Conservation (phyloP, 2,797 vertebrate species). For the Margarornis squamiger region DNA sequence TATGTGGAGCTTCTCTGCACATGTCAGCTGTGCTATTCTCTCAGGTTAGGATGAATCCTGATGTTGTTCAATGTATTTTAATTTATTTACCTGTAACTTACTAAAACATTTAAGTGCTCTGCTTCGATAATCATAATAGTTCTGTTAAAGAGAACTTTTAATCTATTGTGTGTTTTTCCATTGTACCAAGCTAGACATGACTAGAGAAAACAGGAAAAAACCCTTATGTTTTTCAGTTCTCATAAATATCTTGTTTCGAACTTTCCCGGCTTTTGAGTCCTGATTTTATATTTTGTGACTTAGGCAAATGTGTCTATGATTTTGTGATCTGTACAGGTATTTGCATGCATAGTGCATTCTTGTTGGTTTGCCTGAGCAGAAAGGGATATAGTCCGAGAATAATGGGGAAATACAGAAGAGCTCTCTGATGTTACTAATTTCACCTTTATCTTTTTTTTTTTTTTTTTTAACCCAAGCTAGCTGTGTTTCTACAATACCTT, state of each 20-base stretch:
- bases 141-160: background rate
- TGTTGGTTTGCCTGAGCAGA: background rate
- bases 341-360: background rate
- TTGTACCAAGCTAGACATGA: background rate
- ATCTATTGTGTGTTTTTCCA: background rate
- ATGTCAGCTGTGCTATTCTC: background rate
- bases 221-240: rapidly evolving
- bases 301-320: background rate
- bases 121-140: background rate
- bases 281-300: background rate
- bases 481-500: background rate
- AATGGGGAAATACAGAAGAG: background rate
- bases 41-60: background rate
- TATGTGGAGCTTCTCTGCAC: background rate
- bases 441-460: background rate
- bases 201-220: background rate
- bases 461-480: background rate
- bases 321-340: background rate
- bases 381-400: background rate
- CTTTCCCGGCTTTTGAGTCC: background rate
- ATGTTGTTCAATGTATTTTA: background rate
- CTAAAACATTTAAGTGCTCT: background rate
- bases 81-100: background rate
- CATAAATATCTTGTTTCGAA: background rate
- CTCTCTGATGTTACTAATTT: background rate